These are phyloP conservation scores for Cyclargus thomasi DNA, from an alignment of 1,140 invertebrate genomes.

Conservation along the genomic window DNA sequence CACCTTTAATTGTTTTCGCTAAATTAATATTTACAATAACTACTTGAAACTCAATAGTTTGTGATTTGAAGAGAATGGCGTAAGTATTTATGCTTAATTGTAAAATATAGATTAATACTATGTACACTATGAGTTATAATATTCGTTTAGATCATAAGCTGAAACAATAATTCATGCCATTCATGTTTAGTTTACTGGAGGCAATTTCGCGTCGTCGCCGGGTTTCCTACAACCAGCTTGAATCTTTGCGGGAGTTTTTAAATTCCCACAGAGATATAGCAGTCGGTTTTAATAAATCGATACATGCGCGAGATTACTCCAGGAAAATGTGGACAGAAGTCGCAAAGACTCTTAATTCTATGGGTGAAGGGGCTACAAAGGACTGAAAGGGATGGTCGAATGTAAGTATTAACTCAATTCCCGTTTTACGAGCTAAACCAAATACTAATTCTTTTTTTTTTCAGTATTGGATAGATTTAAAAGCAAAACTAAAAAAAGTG, in stretches of 20 bases:
- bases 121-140: no score
- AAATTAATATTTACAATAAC: no score
- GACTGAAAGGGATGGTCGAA: constrained; percentile 14
- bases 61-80: no score
- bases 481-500: constrained; percentile 2
- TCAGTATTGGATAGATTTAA: constrained; percentile 8
- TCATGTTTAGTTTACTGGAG: no score
- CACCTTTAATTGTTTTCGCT: no score
- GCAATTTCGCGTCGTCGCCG: background rate
- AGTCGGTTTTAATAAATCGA: constrained; percentile 14
- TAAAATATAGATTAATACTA: no score
- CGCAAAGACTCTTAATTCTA: constrained; percentile 10
- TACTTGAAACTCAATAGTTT: no score
- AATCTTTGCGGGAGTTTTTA: constrained; percentile 19
- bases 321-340: constrained; percentile 4
- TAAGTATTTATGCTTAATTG: no score
- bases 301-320: constrained; percentile 15
- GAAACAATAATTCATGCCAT: no score
- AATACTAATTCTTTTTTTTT: background rate
- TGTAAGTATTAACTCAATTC: background rate
- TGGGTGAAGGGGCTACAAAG: constrained; percentile 16
- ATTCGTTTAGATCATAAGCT: no score
- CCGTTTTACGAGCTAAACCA: no score
- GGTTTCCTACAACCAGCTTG: constrained; percentile 14
- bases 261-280: constrained; percentile 21